Evolutionary conservation across 1,140 invertebrate species (phyloP).

Genomic region (Plodia interpunctella): DNA sequence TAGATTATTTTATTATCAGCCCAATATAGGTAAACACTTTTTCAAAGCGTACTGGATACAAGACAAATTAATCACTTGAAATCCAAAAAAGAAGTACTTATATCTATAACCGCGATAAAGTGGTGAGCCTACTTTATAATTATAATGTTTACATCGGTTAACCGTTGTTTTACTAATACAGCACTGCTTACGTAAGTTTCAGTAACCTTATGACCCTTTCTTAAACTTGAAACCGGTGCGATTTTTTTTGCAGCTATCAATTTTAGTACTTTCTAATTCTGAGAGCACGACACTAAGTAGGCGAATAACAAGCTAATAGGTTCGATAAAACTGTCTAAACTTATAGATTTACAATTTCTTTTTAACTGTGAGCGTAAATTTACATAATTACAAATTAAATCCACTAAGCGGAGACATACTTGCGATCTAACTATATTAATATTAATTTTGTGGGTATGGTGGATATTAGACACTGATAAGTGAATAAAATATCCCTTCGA

Average conservation of each 20-base stretch:
- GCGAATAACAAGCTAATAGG: neutral
- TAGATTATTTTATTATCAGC: too few species aligned
- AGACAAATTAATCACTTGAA: too few species aligned
- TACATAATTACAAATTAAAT: slow-evolving; percentile 6
- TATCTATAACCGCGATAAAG: too few species aligned
- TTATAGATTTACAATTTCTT: slow-evolving; percentile 7
- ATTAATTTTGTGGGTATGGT: neutral
- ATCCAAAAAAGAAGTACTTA: too few species aligned
- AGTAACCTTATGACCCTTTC: too few species aligned
- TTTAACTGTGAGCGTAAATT: neutral
- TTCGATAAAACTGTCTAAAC: neutral
- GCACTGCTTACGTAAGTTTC: too few species aligned
- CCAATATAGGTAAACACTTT: too few species aligned
- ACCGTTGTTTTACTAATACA: too few species aligned
- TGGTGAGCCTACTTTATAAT: too few species aligned
- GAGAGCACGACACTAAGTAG: neutral
- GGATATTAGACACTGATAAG: neutral
- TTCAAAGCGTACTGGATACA: too few species aligned
- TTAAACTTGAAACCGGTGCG: neutral
- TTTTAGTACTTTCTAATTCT: neutral
- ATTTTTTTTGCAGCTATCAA: neutral
- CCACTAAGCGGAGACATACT: neutral
- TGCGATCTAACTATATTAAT: neutral
- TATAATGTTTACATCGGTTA: too few species aligned
- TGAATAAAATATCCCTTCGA: neutral